Percentiles rank a stretch among this genome's conserved stretches.
phyloP scores from a whole-genome alignment of 2,797 vertebrate species.

The Eulemur rubriventer region DNA sequence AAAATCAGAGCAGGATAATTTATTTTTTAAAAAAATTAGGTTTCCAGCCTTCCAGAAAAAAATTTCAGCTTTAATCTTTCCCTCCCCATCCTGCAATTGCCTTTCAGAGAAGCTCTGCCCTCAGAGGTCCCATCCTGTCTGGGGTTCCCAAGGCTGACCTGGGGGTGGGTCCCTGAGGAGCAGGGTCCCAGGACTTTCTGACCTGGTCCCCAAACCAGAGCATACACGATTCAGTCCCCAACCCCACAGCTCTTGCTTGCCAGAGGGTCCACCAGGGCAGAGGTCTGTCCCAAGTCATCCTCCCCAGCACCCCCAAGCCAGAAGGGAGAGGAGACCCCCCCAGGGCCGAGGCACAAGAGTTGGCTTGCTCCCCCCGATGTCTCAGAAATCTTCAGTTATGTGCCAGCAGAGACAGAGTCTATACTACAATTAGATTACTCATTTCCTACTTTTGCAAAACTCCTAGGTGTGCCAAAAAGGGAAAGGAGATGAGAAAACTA shows the following conservation, averaged over 20 bases:
- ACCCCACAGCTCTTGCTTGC: not conserved
- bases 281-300: not conserved
- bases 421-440: not conserved
- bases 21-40: not conserved
- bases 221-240: not conserved
- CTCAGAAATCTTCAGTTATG: not conserved
- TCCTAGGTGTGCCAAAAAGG: not conserved
- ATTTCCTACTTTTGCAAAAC: not conserved
- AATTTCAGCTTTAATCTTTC: not conserved
- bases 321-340: not conserved
- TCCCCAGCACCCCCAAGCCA: not conserved
- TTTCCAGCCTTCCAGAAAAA: not conserved
- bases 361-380: not conserved
- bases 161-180: not conserved
- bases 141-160: not conserved
- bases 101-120: not conserved
- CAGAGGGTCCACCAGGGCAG: not conserved
- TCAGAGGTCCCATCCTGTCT: not conserved
- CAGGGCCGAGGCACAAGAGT: not conserved
- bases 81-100: not conserved
- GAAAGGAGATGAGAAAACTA: not conserved
- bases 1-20: not conserved
- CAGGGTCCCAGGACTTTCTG: not conserved
- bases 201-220: not conserved
- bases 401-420: not conserved